Conservation (phyloP, 2,888 invertebrate genomes). For the Drosophila fungiperda region DNA sequence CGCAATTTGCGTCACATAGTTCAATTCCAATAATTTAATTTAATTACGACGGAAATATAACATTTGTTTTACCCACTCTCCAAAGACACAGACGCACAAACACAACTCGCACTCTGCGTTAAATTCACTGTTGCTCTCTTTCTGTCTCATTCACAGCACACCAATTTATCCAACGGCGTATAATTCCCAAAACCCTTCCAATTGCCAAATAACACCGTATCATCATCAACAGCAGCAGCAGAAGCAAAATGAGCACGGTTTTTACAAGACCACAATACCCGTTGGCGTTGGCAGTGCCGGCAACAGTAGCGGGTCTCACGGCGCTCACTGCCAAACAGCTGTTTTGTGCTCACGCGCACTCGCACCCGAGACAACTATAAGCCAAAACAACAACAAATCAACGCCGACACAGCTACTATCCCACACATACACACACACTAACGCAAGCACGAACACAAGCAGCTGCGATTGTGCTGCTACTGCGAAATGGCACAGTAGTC, state of each 20-base stretch:
- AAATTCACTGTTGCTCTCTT: constrained; percentile 23
- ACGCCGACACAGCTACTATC: constrained; percentile 27
- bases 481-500: constrained; percentile 73
- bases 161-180: constrained; percentile 81
- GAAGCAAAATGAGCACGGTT: constrained; percentile 61
- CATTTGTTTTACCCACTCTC: constrained; percentile 9
- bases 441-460: constrained; percentile 41
- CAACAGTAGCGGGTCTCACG: constrained; percentile 39
- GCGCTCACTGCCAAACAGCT: constrained; percentile 73
- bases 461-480: constrained; percentile 34
- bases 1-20: constrained; percentile 31
- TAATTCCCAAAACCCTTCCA: constrained; percentile 80
- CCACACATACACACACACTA: constrained; percentile 52
- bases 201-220: constrained; percentile 80
- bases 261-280: constrained; percentile 83
- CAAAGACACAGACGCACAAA: constrained; percentile 9
- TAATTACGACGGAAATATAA: constrained; percentile 34
- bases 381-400: constrained; percentile 46
- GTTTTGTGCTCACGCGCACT: constrained; percentile 60
- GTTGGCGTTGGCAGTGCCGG: constrained; percentile 66
- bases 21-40: constrained; percentile 36
- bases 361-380: constrained; percentile 45
- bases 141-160: constrained; percentile 64
- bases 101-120: constrained; percentile 30
- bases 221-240: constrained; percentile 59